These are phyloP conservation scores for Phenganax stokvisi DNA, from an alignment of 92 coral and sea anemone genomes.

Conservation along the genomic window DNA sequence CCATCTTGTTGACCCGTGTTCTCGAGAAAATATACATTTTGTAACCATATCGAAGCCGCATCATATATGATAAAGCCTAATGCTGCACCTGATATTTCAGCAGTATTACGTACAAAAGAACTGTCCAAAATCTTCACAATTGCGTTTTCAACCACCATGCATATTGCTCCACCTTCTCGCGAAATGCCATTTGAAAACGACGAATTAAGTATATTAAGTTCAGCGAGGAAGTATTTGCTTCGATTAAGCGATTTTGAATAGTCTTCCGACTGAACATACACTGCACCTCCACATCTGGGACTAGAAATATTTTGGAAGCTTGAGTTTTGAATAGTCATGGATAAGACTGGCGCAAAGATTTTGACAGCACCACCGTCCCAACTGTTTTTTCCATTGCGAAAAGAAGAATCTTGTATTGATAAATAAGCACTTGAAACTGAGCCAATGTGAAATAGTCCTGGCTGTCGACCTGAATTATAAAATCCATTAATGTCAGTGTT, in stretches of 20 bases:
- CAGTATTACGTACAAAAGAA: constrained; percentile 4
- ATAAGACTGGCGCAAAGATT: neutral
- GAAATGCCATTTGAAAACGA: constrained; percentile 19
- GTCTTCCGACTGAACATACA: neutral
- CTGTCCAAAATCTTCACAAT: neutral
- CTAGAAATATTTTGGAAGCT: constrained; percentile 3
- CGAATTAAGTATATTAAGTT: constrained; percentile 7
- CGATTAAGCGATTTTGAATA: neutral
- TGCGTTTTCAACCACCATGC: neutral
- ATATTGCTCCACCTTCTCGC: constrained; percentile 22
- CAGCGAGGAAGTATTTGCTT: neutral
- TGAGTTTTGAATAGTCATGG: constrained; percentile 14
- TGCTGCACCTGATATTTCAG: neutral
- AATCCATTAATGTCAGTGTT: neutral
- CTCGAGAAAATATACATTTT: constrained; percentile 25
- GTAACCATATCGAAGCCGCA: neutral
- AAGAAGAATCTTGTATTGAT: constrained; percentile 9
- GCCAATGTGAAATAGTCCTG: constrained; percentile 23
- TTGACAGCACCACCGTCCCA: constrained; percentile 28
- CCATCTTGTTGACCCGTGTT: constrained; percentile 19
- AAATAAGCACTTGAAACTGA: neutral
- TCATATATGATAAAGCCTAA: neutral
- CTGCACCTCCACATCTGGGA: neutral
- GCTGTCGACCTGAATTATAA: neutral
- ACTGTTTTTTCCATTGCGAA: neutral